Base-by-base conservation (phyloP, 2,113 vertebrate genomes). In the Spheniscus mendiculus region DNA sequence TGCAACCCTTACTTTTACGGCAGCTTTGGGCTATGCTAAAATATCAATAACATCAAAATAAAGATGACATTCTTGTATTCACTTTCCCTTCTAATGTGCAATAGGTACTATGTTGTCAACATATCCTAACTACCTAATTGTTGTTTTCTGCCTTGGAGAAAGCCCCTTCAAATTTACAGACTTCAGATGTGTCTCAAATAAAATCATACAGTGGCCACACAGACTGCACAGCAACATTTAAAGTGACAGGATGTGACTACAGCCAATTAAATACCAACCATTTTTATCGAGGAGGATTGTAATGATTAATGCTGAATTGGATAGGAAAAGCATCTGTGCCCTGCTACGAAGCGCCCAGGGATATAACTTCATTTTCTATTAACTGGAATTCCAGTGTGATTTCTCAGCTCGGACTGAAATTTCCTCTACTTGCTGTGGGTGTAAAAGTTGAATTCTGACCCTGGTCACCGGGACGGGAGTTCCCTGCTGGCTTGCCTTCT, bases 391-490 rank as follows among this genome's bases (percentile, higher is more conserved):
- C 50, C 59, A 42, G 7, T 18, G n/a, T 77, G 42, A 88, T 83
- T 92, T 89, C 67, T 65, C 32, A 71, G 12, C 9, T 58, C 2
- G 4, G 34, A 11, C 9, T 45, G 59, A 40, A 74, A 55, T 70
- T 50, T 92, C 71, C 10, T 89, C 15, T 40, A 5, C 13, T 61
- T 50, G 6, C 12, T 63, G 20, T 50, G 42, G n/a, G 20, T 42
- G 22, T 59, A 72, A 62, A 47, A n/a, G 56, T 21, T 77, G 12
- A 83, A 47, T 58, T 85, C 71, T 91, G 47, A 74, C 9, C 4
- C 17, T 18, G 6, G 15, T 34, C 3, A 0, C 30, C 40, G 45
- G 1, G 2, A 69, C 4, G 9, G 16, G 40, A 69, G 4, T 13
- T 72, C 30, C 23, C n/a, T 76, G 26, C 53, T 47, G 47, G 9